Base-by-base conservation (phyloP, 2,888 invertebrate genomes). In the Eupithecia subfuscata region DNA sequence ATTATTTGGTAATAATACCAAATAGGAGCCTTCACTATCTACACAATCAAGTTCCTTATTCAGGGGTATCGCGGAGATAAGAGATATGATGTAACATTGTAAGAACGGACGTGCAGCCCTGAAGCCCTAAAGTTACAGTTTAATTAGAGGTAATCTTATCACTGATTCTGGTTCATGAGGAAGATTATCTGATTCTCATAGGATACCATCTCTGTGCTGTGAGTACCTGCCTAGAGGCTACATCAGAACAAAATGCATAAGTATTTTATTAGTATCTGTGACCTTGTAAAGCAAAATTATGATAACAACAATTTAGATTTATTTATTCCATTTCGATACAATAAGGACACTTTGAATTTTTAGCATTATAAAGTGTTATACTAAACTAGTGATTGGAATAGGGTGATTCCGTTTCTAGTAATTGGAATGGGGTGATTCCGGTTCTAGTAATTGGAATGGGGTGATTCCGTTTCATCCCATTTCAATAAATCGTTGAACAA, bases 81-180 rank as follows among this genome's bases (percentile, higher is more conserved):
- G 12, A 8, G 22, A 22, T 40, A 60, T 60, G 14, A 60, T 68
- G 43, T 45, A 25, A 43, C 43, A 64, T 64, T 64, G 64, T 68
- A 43, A 40, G 71, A 60, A 25, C 22, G 25, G 64, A 70, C 70
- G 74, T 73, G 72, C 70, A 68, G 63, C 56, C 69, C 60, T 70
- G 71, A 71, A 71, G 56, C 76, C 77, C 69, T 77, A 69, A 25
- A 68, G 22, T 45, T 65, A 75, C 60, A 60, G 69, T 75, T 77
- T 77, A 73, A 75, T 75, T 74, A 77, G 69, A 71, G 40, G 40
- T 67, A 30, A 37, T 30, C 22, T 67, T 74, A 77, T 77, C 77
- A 30, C 56, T 45, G 45, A 70, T 69, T 67, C 63, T 60, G 69
- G 68, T 56, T 75, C 64, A 73, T 40, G 45, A 64, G 52, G 40